Evolutionary conservation across 2,797 vertebrate genomes (phyloP), one percentile per base, ranked within the genome.

Genomic region (Sebastes wilsoni): DNA sequence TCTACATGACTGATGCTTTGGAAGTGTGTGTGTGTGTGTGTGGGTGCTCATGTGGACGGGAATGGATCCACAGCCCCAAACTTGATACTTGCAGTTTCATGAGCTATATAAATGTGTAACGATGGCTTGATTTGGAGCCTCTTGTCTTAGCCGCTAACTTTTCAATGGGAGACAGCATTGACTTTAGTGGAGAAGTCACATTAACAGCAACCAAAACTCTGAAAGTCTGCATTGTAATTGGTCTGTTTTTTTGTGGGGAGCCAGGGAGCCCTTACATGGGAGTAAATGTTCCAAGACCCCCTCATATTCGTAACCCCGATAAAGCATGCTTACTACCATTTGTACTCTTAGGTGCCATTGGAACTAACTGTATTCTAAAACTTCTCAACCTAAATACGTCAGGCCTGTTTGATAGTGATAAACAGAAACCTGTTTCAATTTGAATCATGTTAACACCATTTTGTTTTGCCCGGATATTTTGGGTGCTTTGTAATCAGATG

Each of bases 101-200:
- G 78, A 84, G 78, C 58, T 74, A 23, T 77, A 83, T 90, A 85
- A 85, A 86, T 82, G 72, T 83, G 75, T 80, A 49, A 49, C 76
- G 87, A 88, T 80, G 83, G 76, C 81, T 90, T 87, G 60, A 83
- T 89, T 86, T 85, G 74, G 64, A 83, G 65, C 14, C 16, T 72
- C 61, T 20, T 20, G 36, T 70, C 56, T 74, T 42, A 81, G 72
- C 16, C 68, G 46, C 34, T 49, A 56, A 32, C 32, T 36, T 65
- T 77, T 65, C 8, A 34, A 54, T 30, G 1, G 20, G 16, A 64
- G n/a, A 62, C 20, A 62, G 54, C 22, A 59, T 2, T 62, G 11
- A 74, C 23, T 59, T 65, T 14, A 14, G 16, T 27, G 25, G 34
- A 75, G 11, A 36, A 59, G 62, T 65, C 5, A 73, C 10, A 66